Percentiles rank a stretch among this genome's conserved stretches.
phyloP scores from a whole-genome alignment of 2,113 vertebrate genomes.

The Mesembrinibis cayennensis region DNA sequence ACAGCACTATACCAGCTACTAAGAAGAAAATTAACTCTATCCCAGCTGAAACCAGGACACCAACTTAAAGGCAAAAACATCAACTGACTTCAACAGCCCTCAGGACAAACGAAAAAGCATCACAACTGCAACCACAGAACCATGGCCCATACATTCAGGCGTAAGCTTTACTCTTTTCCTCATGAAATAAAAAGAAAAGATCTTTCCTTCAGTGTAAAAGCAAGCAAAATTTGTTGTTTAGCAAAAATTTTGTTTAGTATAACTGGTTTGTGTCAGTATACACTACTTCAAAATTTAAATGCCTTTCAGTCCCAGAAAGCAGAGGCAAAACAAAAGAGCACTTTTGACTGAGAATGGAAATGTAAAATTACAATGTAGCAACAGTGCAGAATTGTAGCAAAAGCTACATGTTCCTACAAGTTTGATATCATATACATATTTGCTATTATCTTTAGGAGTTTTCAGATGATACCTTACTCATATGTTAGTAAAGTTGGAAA shows the following conservation, averaged over 20 bases:
- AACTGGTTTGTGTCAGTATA: background rate
- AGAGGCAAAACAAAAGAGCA: background rate
- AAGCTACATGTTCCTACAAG: background rate
- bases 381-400: background rate
- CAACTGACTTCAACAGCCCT: background rate
- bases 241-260: background rate
- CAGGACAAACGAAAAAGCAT: background rate
- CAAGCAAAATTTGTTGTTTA: background rate
- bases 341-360: background rate
- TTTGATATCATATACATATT: background rate
- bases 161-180: background rate
- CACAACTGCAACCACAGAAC: background rate
- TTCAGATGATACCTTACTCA: background rate
- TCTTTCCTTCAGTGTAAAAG: background rate
- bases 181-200: background rate
- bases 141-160: fast-evolving
- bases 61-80: background rate
- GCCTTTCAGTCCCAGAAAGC: background rate
- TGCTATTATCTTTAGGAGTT: background rate
- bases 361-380: background rate
- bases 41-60: no score
- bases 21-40: no score
- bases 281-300: background rate
- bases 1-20: no score
- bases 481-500: background rate